phyloP scores from a whole-genome alignment of 2,797 vertebrate species.

The Syngnathus acus region DNA sequence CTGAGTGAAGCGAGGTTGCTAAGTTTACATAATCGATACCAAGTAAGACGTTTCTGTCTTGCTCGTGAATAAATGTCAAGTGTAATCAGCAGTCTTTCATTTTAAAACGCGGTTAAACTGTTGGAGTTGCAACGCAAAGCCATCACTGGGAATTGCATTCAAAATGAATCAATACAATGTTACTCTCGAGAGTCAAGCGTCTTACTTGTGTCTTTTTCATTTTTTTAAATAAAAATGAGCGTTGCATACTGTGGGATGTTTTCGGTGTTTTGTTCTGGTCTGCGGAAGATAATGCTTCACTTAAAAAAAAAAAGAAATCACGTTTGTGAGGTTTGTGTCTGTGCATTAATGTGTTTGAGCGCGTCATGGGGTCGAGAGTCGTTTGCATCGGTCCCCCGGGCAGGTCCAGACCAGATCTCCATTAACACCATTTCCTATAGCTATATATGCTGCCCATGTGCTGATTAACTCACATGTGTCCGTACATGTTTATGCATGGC shows the following conservation, averaged over 20 bases:
- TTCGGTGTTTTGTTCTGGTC: no score
- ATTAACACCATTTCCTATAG: slow-evolving; percentile 33
- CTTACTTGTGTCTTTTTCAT: background rate
- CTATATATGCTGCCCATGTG: slow-evolving; percentile 24
- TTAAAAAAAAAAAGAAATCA: no score
- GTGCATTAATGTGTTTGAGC: no score
- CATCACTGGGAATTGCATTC: background rate
- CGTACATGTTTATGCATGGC: background rate
- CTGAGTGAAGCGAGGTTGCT: background rate
- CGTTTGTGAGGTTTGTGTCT: no score
- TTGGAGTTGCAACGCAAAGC: background rate
- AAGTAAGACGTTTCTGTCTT: background rate
- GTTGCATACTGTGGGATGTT: no score
- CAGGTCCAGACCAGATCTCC: slow-evolving; percentile 38
- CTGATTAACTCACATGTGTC: slow-evolving; percentile 11
- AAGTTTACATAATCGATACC: slow-evolving; percentile 4
- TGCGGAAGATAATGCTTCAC: no score
- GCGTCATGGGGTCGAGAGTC: slow-evolving; percentile 13
- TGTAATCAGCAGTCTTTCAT: slow-evolving; percentile 1
- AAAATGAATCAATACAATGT: background rate
- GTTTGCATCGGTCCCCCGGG: slow-evolving; percentile 8
- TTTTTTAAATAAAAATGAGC: background rate
- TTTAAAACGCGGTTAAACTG: slow-evolving; percentile 1
- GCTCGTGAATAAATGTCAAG: slow-evolving; percentile 1
- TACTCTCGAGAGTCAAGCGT: background rate